These are phyloP conservation scores for Pocota personata DNA, from an alignment of 2,888 invertebrate genomes.

Conservation along the genomic window DNA sequence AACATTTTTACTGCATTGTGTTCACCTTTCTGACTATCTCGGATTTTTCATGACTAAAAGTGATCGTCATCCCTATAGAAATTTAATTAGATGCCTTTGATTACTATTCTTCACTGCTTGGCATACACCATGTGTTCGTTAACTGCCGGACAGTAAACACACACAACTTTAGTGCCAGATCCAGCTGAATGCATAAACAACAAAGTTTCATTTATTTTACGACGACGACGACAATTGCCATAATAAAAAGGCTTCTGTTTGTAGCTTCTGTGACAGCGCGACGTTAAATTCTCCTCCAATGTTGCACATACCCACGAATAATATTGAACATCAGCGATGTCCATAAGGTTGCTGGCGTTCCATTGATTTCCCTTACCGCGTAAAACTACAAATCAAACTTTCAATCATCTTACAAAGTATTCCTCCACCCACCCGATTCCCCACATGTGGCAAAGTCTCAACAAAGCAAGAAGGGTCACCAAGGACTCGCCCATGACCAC, in stretches of 20 bases:
- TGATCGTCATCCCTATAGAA: not conserved
- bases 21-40: not conserved
- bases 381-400: conserved; percentile 75
- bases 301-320: not conserved
- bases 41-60: not conserved
- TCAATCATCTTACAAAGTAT: conserved; percentile 68
- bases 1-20: not conserved
- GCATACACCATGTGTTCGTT: conserved; percentile 42
- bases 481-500: conserved; percentile 40
- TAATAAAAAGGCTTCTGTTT: conserved; percentile 50
- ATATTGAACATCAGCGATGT: conserved; percentile 13
- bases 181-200: conserved; percentile 52
- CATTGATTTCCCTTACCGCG: conserved; percentile 50
- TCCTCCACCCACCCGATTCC: conserved; percentile 34
- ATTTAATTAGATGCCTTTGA: not conserved
- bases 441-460: conserved; percentile 36
- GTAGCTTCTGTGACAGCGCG: conserved; percentile 5
- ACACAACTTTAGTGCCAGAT: conserved; percentile 29
- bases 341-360: conserved; percentile 40
- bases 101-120: not conserved
- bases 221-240: conserved; percentile 39
- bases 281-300: conserved; percentile 13
- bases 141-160: conserved; percentile 28
- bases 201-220: conserved; percentile 69
- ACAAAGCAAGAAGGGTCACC: conserved; percentile 43